Conservation (phyloP, 2,888 invertebrate species). For the Tetranychus piercei region DNA sequence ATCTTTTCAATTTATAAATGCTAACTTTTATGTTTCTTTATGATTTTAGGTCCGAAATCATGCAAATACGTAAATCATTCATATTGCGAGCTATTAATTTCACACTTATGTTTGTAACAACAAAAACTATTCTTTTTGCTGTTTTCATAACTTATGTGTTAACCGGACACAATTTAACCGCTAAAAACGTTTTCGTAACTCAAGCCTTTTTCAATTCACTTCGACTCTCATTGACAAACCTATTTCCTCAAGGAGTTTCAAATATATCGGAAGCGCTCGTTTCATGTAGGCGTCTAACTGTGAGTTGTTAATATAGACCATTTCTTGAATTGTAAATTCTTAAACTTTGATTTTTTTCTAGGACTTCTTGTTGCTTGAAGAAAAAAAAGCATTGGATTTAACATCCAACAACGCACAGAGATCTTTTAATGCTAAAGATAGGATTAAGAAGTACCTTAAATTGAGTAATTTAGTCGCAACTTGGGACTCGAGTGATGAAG, state of each 20-base stretch:
- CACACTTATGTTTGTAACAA: constrained; percentile 49
- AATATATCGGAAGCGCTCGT: constrained; percentile 58
- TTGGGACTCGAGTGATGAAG: constrained; percentile 3
- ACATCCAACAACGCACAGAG: not conserved
- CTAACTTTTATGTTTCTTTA: not conserved
- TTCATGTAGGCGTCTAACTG: constrained; percentile 48
- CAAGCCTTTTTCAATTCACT: constrained; percentile 68
- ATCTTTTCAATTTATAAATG: too few species aligned
- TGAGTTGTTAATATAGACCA: not conserved
- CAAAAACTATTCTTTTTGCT: constrained; percentile 59
- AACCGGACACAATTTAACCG: constrained; percentile 46
- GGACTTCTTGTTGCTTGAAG: not conserved
- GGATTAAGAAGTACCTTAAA: not conserved
- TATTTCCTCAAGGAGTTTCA: constrained; percentile 64
- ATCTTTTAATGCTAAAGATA: not conserved
- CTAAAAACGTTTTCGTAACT: constrained; percentile 57
- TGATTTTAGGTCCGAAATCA: constrained; percentile 41
- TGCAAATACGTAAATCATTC: constrained; percentile 45
- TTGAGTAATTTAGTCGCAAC: not conserved
- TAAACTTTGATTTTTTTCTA: not conserved
- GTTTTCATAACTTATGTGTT: constrained; percentile 54
- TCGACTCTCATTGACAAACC: constrained; percentile 54
- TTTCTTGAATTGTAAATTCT: not conserved
- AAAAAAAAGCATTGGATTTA: not conserved
- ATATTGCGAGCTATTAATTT: constrained; percentile 42